These are phyloP conservation scores for Hemiprocne comata DNA, from an alignment of 2,113 vertebrate genomes.

Conservation along the genomic window DNA sequence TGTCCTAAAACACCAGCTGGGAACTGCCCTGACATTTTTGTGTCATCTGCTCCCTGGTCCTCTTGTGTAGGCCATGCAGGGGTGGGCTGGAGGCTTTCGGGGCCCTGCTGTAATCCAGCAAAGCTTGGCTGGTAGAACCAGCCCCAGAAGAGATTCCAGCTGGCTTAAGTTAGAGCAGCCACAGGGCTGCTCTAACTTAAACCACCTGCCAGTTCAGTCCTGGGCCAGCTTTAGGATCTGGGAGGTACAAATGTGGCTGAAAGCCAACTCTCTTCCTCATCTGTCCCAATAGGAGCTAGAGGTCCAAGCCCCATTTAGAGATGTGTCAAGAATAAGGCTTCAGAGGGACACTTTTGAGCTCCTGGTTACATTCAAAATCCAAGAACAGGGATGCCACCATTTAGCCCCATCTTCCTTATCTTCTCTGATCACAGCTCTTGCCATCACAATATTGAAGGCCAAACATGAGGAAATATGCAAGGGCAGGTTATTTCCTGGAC, in stretches of 20 bases:
- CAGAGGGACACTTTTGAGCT: background rate
- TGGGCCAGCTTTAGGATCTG: slow-evolving; percentile 36
- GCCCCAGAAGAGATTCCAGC: slow-evolving; percentile 51
- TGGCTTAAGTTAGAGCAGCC: slow-evolving; percentile 61
- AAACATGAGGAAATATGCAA: slow-evolving; percentile 1
- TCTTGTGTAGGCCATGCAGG: background rate
- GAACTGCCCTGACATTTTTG: slow-evolving; percentile 1
- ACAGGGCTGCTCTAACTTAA: slow-evolving; percentile 53
- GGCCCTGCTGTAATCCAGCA: slow-evolving; percentile 18
- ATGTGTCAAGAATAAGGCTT: background rate
- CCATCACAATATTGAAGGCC: background rate
- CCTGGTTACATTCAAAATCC: background rate
- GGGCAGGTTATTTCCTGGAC: slow-evolving; percentile 44
- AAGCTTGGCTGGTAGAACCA: slow-evolving; percentile 47
- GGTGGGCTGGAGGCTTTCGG: slow-evolving; percentile 5
- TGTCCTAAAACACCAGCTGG: slow-evolving; percentile 9
- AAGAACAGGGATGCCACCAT: background rate
- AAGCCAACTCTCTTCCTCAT: slow-evolving; percentile 13
- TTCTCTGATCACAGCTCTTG: background rate
- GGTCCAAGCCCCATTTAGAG: background rate
- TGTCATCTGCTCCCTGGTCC: slow-evolving; percentile 10
- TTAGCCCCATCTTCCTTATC: background rate
- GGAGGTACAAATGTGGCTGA: background rate
- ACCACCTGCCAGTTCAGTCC: slow-evolving; percentile 51
- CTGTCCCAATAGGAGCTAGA: background rate